phyloP scores from a whole-genome alignment of 2,113 vertebrate genomes.

The Halcyon malimbica region DNA sequence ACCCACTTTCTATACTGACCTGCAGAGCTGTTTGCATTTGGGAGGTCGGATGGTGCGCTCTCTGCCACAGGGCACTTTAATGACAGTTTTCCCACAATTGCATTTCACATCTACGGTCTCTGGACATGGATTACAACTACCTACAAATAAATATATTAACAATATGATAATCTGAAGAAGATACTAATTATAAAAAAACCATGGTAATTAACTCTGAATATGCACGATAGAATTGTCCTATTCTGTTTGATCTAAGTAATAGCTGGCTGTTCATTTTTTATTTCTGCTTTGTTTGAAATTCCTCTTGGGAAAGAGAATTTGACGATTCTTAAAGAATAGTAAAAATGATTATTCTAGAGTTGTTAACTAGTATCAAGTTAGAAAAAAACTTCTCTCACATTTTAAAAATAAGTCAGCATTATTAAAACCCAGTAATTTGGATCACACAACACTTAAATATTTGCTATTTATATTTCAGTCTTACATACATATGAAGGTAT shows the following conservation, averaged over 20 bases:
- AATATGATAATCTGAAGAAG: background rate
- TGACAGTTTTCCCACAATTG: slow-evolving; percentile 78
- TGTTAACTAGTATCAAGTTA: background rate
- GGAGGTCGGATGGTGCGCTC: slow-evolving; percentile 87
- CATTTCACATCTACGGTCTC: slow-evolving; percentile 86
- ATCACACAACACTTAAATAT: background rate
- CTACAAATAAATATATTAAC: slow-evolving; percentile 64
- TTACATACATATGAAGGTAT: background rate
- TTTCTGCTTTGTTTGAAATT: background rate
- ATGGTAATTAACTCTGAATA: background rate
- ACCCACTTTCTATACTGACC: slow-evolving; percentile 64
- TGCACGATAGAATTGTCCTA: background rate
- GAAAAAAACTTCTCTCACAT: background rate
- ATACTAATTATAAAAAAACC: background rate
- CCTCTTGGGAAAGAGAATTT: background rate
- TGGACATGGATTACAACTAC: slow-evolving; percentile 89
- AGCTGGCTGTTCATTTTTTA: background rate
- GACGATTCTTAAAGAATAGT: background rate
- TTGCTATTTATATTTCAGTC: background rate
- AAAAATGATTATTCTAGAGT: background rate
- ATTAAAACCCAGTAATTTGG: background rate
- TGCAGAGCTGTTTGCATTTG: slow-evolving; percentile 84
- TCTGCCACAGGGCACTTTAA: slow-evolving; percentile 87
- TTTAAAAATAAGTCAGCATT: background rate
- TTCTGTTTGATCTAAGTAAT: background rate